These are phyloP conservation scores for Gracilinanus agilis DNA, from an alignment of 2,113 vertebrate genomes.

Conservation along the genomic window DNA sequence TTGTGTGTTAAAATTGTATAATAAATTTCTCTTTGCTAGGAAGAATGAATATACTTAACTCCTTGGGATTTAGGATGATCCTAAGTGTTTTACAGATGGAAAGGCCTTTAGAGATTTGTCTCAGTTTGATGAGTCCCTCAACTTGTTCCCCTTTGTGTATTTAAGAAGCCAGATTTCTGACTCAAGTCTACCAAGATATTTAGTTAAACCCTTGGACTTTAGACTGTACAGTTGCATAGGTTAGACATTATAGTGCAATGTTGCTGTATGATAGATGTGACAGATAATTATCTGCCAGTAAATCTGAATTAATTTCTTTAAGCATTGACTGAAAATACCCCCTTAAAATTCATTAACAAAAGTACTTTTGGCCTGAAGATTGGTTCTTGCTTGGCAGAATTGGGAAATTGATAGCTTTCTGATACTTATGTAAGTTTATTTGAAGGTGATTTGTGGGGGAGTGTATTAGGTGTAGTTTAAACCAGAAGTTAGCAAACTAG, in stretches of 20 bases:
- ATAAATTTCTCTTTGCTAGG: neutral
- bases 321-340: no score
- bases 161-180: constrained; percentile 5
- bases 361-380: neutral
- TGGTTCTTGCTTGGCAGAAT: no score
- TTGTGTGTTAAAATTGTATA: neutral
- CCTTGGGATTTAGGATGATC: neutral
- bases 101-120: neutral
- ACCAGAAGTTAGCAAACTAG: neutral
- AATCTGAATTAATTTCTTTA: no score
- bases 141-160: constrained; percentile 11
- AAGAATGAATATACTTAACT: neutral
- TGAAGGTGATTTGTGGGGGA: neutral
- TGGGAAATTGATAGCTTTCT: neutral
- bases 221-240: neutral
- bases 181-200: neutral
- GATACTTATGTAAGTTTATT: neutral
- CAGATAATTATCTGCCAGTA: no score
- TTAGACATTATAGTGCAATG: no score
- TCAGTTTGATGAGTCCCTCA: neutral
- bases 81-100: neutral
- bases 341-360: neutral
- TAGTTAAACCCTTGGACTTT: neutral
- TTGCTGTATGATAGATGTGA: no score
- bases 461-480: neutral